Conservation (phyloP, 2,797 vertebrate species). For the Rhinoraja longicauda region DNA sequence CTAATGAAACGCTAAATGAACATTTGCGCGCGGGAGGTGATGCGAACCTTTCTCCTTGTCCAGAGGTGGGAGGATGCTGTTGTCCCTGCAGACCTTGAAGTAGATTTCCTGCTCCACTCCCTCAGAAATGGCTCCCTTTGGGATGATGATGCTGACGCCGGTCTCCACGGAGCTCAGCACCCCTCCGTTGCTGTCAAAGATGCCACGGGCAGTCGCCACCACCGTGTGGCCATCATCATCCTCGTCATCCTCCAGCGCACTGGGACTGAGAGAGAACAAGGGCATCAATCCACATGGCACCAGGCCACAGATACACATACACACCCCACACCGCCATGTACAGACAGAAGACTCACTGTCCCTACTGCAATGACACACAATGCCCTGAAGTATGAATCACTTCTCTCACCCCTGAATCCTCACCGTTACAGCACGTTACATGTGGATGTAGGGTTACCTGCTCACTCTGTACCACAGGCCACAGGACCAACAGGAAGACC, state of each 20-base stretch:
- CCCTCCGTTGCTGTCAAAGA: constrained; percentile 94
- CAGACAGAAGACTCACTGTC: not conserved
- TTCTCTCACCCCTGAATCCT: not conserved
- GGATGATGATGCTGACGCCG: constrained; percentile 96
- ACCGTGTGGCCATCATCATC: constrained; percentile 96
- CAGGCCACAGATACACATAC: not conserved
- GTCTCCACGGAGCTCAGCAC: constrained; percentile 97
- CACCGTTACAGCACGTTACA: not conserved
- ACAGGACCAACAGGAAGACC: not conserved
- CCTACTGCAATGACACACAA: not conserved
- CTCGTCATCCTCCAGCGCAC: constrained; percentile 87
- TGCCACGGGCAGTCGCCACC: constrained; percentile 88
- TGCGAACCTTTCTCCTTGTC: constrained; percentile 96
- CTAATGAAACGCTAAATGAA: not conserved
- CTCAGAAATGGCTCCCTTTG: constrained; percentile 93
- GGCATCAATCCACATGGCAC: not conserved
- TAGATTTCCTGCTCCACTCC: constrained; percentile 97
- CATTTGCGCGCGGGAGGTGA: not conserved
- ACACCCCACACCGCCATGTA: not conserved
- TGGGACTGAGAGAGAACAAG: constrained; percentile 64
- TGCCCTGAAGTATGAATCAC: not conserved
- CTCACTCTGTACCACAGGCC: not conserved
- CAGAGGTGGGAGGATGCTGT: constrained; percentile 94
- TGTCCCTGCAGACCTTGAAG: constrained; percentile 98
- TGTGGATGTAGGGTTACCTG: not conserved